Conservation (phyloP, 2,113 vertebrate genomes). For the Brienomyrus brachyistius region DNA sequence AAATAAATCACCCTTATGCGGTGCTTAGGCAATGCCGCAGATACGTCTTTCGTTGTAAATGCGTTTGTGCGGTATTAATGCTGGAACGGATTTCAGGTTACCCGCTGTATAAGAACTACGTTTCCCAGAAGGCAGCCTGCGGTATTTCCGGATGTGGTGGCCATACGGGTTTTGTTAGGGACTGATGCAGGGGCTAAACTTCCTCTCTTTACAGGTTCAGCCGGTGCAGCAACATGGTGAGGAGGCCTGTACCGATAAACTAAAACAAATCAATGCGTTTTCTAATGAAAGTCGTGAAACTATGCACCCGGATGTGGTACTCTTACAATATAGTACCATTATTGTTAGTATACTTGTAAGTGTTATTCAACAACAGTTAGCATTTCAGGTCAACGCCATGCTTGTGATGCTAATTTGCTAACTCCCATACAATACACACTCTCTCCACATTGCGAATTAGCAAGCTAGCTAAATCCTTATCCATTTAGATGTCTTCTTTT, state of each 20-base stretch:
- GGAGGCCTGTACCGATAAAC: neutral
- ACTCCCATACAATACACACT: neutral
- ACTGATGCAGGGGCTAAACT: neutral
- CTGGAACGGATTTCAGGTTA: neutral
- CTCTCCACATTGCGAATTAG: neutral
- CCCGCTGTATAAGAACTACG: neutral
- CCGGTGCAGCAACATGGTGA: constrained; percentile 14
- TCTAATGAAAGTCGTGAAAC: neutral
- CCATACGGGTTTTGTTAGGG: neutral
- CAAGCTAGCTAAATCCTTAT: neutral
- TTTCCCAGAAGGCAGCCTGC: neutral
- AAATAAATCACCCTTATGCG: no score
- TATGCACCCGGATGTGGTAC: neutral
- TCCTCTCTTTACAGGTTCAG: constrained; percentile 9
- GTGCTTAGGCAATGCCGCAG: neutral
- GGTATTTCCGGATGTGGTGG: neutral
- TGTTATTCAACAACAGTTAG: neutral
- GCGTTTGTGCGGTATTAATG: neutral
- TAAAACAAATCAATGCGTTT: neutral
- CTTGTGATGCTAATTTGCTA: neutral
- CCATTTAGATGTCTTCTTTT: neutral
- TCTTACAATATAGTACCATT: neutral
- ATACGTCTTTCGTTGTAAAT: neutral
- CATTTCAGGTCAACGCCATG: neutral
- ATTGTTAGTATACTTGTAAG: neutral